phyloP scores from a whole-genome alignment of 2,797 vertebrate genomes.

The Acanthopagrus latus region DNA sequence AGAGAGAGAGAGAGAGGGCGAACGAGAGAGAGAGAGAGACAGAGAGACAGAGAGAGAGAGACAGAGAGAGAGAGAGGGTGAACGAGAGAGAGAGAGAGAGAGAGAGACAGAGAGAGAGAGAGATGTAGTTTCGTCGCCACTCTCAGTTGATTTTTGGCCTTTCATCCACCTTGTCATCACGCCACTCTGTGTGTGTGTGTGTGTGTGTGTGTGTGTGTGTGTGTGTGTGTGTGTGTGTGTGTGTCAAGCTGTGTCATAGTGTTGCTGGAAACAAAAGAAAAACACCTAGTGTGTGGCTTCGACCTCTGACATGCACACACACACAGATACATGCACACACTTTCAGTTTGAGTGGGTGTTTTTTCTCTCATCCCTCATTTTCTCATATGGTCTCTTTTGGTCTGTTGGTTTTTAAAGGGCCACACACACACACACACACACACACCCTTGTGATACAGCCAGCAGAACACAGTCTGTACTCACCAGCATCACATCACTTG shows the following conservation, averaged over 20 bases:
- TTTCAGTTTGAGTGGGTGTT: slow-evolving; percentile 65
- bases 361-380: slow-evolving; percentile 36
- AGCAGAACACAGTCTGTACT: neutral
- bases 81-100: slow-evolving; percentile 38
- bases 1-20: slow-evolving; percentile 26
- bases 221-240: slow-evolving; percentile 23
- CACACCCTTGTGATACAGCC: neutral
- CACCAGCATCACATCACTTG: neutral
- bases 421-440: slow-evolving; percentile 33
- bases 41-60: slow-evolving; percentile 44
- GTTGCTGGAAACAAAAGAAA: slow-evolving; percentile 81
- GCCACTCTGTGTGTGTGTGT: slow-evolving; percentile 29
- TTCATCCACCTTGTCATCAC: slow-evolving; percentile 64
- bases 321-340: slow-evolving; percentile 40
- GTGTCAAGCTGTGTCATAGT: slow-evolving; percentile 78
- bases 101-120: slow-evolving; percentile 26
- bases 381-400: slow-evolving; percentile 11
- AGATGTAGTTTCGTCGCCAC: slow-evolving; percentile 54
- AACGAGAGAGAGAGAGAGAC: slow-evolving; percentile 32
- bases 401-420: slow-evolving; percentile 31
- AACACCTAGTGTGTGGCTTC: slow-evolving; percentile 60
- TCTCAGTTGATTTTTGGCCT: slow-evolving; percentile 54
- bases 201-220: slow-evolving; percentile 55
- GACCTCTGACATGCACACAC: slow-evolving; percentile 28
- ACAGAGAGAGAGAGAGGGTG: slow-evolving; percentile 28